phyloP scores from a whole-genome alignment of 2,113 vertebrate genomes.

The Nycticebus coucang region DNA sequence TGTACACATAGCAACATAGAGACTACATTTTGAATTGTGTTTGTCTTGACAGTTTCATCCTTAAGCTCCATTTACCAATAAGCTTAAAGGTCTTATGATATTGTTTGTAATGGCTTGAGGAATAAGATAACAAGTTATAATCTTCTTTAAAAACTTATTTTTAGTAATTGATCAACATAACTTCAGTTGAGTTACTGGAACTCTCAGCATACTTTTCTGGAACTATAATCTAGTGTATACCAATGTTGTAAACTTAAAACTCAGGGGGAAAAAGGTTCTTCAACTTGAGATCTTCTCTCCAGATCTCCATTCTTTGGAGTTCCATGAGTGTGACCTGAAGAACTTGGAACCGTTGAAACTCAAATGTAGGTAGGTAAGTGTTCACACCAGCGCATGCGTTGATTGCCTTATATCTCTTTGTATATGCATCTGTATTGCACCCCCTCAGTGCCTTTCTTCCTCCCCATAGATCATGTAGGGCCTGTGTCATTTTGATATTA shows the following conservation, averaged over 20 bases:
- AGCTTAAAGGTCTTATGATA: conserved; percentile 41
- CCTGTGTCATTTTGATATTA: conserved; percentile 52
- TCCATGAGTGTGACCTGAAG: conserved; percentile 86
- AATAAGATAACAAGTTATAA: conserved; percentile 56
- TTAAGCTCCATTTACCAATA: conserved; percentile 43
- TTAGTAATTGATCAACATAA: conserved; percentile 50
- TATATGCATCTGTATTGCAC: conserved; percentile 84
- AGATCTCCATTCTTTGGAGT: conserved; percentile 88
- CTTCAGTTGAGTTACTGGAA: conserved; percentile 53
- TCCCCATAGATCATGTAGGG: conserved; percentile 71
- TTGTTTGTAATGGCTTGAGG: conserved; percentile 47
- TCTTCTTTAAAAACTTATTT: conserved; percentile 64
- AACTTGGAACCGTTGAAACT: conserved; percentile 86
- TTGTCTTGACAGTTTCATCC: conserved; percentile 23
- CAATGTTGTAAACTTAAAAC: conserved; percentile 78
- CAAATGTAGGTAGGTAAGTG: conserved; percentile 87
- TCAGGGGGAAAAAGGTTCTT: conserved; percentile 84
- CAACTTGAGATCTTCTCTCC: conserved; percentile 87
- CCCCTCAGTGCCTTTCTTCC: conserved; percentile 81
- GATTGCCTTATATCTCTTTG: conserved; percentile 84
- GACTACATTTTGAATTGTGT: conserved; percentile 50
- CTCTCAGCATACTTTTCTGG: conserved; percentile 76
- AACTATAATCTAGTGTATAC: conserved; percentile 75
- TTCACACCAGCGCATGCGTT: conserved; percentile 88
- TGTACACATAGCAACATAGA: conserved; percentile 44